Base-by-base conservation (phyloP, 2,888 invertebrate genomes). In the Andrena marginata region DNA sequence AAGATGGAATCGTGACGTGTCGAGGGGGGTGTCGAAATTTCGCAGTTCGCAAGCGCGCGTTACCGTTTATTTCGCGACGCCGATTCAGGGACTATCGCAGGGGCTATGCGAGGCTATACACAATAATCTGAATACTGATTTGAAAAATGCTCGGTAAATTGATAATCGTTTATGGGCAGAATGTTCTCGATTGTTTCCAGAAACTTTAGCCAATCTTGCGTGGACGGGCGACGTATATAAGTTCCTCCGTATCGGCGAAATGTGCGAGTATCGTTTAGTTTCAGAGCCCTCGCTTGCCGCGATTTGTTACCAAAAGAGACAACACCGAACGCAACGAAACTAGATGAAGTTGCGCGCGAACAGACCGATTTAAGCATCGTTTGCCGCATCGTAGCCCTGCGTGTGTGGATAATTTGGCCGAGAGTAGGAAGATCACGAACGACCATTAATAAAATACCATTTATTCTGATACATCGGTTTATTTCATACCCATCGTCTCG, bases 381-480 rank as follows among this genome's bases (percentile, higher is more conserved):
- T 82, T 71, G 63, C 56, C 65, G 72, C 56, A 69, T 54, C 42
- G 51, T 60, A 63, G 48, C 63, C 60, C 69, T 65, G 75, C 62
- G 70, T 77, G 60, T 71, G 59, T 10, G 54, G 67, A 54, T 51
- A 74, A 76, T 71, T 82, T 74, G 80, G 82, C 68, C 69, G 81
- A 70, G 77, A 82, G 70, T 79, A 85, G 85, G 63, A 63, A 68
- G 77, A 74, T 77, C 79, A 89, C 87, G 80, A 89, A 85, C 87
- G 88, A 90, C 86, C 88, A 90, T 85, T 87, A 91, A 91, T 91
- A 91, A 91, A 91, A 83, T 85, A 90, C 87, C 85, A 86, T 90
- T 90, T 91, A 91, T 91, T 91, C 90, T 91, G 91, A 91, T 91
- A 91, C 88, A 90, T 89, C 76, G 54, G 84, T 86, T 74, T 90